Base-by-base conservation (phyloP, 2,113 vertebrate genomes). In the Talpa occidentalis region DNA sequence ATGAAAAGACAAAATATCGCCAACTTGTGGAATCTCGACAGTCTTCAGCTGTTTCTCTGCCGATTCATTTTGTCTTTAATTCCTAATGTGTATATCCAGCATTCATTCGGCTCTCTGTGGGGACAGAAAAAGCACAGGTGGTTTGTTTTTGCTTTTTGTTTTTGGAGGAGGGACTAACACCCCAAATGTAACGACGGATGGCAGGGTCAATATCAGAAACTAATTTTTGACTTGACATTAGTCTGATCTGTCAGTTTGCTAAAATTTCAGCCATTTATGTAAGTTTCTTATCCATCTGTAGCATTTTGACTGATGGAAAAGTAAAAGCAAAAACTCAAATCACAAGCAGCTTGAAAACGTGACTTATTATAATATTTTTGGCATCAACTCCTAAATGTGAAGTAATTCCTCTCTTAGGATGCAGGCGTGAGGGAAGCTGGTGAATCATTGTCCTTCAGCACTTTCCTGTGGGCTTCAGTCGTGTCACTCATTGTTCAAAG, bases 231-330 rank as follows among this genome's bases (percentile, higher is more conserved):
- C 42, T 66, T 60, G 40, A 90, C 95, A 83, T 73, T 72, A 70
- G 72, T 52, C 32, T 90, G 19, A 22, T 88, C n/a, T 74, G 19
- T 89, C 37, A 54, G 19, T 72, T 88, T 83, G 79, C 74, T 80
- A 78, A 94, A 59, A 62, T 89, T 91, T 89, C 54, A 96, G 81
- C 88, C 73, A 54, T 97, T 98, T 97, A 91, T 97, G 98, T 95
- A 79, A 52, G 37, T 96, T 92, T 97, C 78, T 85, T 60, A 67
- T 26, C 95, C 52, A 91, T 72, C 90, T 37, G 83, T 94, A 95
- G 40, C 80, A 40, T 95, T 92, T 72, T 91, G 93, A 96, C 81
- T 94, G 93, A 89, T 40, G 35, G 66, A 66, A 95, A 91, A 92
- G 64, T 82, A 82, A 88, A 91, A 88, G 66, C 77, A 81, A 90